Evolutionary conservation across 2,797 vertebrate genomes (phyloP).

Genomic region (Sebastes wilsoni): DNA sequence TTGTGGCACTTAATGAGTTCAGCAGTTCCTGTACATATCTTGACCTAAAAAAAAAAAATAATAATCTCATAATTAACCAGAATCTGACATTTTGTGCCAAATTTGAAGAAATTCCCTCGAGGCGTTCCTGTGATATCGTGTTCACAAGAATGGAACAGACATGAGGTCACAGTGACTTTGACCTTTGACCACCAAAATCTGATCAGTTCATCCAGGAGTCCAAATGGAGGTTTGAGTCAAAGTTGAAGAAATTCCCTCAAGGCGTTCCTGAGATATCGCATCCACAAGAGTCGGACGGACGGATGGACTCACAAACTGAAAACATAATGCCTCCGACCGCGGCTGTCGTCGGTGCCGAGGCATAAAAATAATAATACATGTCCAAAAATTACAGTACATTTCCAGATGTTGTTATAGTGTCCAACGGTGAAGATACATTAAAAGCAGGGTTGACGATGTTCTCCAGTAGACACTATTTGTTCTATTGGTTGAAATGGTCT

Average conservation of each 20-base stretch:
- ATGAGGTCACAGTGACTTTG: too few species aligned
- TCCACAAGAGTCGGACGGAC: not conserved
- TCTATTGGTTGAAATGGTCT: too few species aligned
- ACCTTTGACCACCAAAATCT: too few species aligned
- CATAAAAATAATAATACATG: not conserved
- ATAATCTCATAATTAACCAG: not conserved
- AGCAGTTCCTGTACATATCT: not conserved
- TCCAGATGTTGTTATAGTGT: not conserved
- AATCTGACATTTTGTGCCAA: not conserved
- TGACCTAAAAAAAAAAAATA: not conserved
- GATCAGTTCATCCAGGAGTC: too few species aligned
- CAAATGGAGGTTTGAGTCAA: not conserved
- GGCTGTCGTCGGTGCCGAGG: not conserved
- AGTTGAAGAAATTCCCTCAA: not conserved
- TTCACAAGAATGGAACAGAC: not conserved
- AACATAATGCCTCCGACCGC: too few species aligned
- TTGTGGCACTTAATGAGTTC: constrained; percentile 67
- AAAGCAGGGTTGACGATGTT: too few species aligned
- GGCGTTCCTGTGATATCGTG: not conserved
- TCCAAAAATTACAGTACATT: not conserved
- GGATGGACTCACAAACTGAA: not conserved
- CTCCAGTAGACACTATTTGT: too few species aligned
- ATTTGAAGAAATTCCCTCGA: not conserved
- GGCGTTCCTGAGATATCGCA: not conserved
- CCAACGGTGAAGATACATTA: not conserved